phyloP scores from a whole-genome alignment of 2,888 invertebrate genomes.

The Anthrax anthrax region DNA sequence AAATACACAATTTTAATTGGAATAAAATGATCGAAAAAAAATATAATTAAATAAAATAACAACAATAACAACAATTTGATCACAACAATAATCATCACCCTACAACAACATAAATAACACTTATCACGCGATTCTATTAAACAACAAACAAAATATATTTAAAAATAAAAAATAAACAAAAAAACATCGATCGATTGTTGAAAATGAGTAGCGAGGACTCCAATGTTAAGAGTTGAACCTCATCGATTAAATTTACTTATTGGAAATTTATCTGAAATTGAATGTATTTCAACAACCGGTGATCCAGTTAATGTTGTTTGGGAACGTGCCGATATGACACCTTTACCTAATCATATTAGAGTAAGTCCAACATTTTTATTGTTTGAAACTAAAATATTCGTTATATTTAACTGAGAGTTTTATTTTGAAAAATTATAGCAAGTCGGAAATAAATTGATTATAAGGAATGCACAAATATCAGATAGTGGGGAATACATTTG shows the following conservation, averaged over 20 bases:
- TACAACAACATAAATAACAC: neutral
- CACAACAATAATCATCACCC: no score
- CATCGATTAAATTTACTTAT: constrained; percentile 24
- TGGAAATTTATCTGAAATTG: constrained; percentile 33
- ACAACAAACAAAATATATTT: constrained; percentile 12
- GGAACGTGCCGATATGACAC: constrained; percentile 28
- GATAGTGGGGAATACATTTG: constrained; percentile 86
- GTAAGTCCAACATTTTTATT: constrained; percentile 16
- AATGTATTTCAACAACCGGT: constrained; percentile 29
- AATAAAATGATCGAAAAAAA: no score
- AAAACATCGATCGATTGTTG: no score
- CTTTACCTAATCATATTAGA: constrained; percentile 25
- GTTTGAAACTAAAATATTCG: neutral
- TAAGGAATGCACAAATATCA: constrained; percentile 56
- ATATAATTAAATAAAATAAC: no score
- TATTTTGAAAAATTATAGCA: no score
- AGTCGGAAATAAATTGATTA: constrained; percentile 38
- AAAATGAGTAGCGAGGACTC: neutral
- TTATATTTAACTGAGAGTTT: neutral
- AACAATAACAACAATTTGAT: constrained; percentile 5
- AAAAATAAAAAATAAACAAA: neutral
- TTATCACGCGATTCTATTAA: neutral
- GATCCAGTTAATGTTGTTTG: constrained; percentile 28
- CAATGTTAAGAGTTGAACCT: constrained; percentile 29
- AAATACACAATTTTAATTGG: no score